phyloP scores from a whole-genome alignment of 1,140 invertebrate genomes.

The Ceratoteleas bidentatus region DNA sequence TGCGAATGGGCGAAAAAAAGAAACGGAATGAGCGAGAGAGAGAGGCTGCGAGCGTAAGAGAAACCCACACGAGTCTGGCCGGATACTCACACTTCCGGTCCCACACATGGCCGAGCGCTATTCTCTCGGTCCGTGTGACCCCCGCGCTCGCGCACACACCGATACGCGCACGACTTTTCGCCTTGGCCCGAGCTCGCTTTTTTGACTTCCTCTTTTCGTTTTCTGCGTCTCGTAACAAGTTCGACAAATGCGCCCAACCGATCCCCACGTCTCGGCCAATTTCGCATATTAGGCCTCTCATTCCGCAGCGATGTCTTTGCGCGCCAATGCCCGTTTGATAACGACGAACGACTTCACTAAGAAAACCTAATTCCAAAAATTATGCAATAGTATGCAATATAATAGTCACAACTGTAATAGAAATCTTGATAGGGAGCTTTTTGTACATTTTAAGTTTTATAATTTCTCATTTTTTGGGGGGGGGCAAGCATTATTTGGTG shows the following conservation, averaged over 20 bases:
- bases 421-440: too few relatives aligned
- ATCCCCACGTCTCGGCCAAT: constrained; percentile 22
- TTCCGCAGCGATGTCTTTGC: neutral
- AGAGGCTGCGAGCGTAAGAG: constrained; percentile 71
- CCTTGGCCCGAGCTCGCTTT: constrained; percentile 51
- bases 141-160: constrained; percentile 43
- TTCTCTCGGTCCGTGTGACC: constrained; percentile 65
- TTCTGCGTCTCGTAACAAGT: constrained; percentile 29
- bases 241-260: constrained; percentile 36
- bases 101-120: constrained; percentile 78
- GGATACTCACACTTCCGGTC: constrained; percentile 82
- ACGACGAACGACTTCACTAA: too few relatives aligned
- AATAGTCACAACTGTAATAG: too few relatives aligned
- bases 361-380: too few relatives aligned
- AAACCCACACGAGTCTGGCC: constrained; percentile 82
- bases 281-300: constrained; percentile 31
- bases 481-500: too few relatives aligned
- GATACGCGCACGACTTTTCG: constrained; percentile 57
- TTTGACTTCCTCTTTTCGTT: constrained; percentile 25
- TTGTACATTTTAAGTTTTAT: too few relatives aligned
- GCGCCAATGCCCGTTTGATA: too few relatives aligned
- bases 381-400: too few relatives aligned
- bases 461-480: too few relatives aligned
- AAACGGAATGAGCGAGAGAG: constrained; percentile 68
- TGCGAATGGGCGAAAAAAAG: constrained; percentile 31